Percentiles rank a stretch among this genome's conserved stretches.
phyloP scores from a whole-genome alignment of 2,113 vertebrate species.

The Lontra canadensis region DNA sequence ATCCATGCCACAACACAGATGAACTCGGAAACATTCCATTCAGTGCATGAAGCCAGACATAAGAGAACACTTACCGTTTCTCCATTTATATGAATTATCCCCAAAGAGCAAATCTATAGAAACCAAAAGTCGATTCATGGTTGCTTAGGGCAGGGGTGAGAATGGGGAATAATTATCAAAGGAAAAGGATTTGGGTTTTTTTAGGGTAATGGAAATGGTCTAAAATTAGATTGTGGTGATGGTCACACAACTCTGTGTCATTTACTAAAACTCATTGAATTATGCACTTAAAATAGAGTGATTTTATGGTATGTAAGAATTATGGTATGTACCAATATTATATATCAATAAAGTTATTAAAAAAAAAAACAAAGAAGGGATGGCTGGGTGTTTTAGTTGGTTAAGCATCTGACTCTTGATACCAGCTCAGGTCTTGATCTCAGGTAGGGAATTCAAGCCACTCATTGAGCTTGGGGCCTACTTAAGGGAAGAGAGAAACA shows the following conservation, averaged over 20 bases:
- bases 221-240: not conserved
- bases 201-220: not conserved
- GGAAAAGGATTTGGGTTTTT: not conserved
- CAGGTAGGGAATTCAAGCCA: not conserved
- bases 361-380: not conserved
- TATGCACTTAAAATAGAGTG: not conserved
- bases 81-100: not conserved
- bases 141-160: not conserved
- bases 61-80: not conserved
- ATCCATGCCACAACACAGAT: not conserved
- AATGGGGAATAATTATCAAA: not conserved
- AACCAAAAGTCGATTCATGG: not conserved
- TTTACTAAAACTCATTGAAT: not conserved
- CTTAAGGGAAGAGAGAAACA: not conserved
- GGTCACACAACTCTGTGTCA: not conserved
- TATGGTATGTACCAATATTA: not conserved
- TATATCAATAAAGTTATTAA: not conserved
- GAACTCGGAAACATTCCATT: not conserved
- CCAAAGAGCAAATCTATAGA: not conserved
- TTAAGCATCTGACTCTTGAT: not conserved
- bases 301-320: not conserved
- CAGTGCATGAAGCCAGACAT: not conserved
- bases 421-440: not conserved
- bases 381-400: not conserved
- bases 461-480: not conserved